phyloP scores from a whole-genome alignment of 2,797 vertebrate genomes.

The Eremophila alpestris region DNA sequence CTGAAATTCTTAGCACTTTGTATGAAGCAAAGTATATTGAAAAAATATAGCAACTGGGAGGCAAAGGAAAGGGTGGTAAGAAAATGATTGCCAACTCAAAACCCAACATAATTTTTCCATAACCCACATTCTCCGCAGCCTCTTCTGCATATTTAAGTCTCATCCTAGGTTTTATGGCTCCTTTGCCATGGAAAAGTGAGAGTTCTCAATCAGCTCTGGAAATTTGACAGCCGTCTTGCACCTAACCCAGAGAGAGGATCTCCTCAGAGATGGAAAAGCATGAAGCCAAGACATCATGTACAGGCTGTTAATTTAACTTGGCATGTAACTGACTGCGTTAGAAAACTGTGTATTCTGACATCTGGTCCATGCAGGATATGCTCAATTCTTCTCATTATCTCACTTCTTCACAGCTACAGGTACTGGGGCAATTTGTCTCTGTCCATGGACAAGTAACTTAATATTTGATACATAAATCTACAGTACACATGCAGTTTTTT shows the following conservation, averaged over 20 bases:
- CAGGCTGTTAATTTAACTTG: not conserved
- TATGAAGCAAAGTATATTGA: not conserved
- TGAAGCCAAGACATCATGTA: not conserved
- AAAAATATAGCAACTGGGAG: not conserved
- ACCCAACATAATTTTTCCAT: not conserved
- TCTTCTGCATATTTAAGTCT: not conserved
- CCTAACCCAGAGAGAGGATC: not conserved
- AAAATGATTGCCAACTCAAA: not conserved
- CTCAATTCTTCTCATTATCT: not conserved
- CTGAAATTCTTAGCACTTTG: not conserved
- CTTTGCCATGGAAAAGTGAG: not conserved
- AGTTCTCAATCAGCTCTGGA: not conserved
- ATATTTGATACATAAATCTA: not conserved
- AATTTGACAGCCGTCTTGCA: not conserved
- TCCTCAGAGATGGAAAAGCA: not conserved
- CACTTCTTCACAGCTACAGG: not conserved
- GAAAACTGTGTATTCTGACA: not conserved
- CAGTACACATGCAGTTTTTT: not conserved
- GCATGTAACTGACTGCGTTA: not conserved
- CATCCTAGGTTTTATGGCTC: not conserved
- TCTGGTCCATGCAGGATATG: not conserved
- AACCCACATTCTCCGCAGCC: not conserved
- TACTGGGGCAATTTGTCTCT: not conserved
- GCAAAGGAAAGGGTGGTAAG: not conserved
- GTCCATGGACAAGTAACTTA: rapidly evolving